A percentile compares a stretch with the other conserved stretches of the same genome.
phyloP scores from a whole-genome alignment of 2,797 vertebrate species.

The Clarias fuscus region DNA sequence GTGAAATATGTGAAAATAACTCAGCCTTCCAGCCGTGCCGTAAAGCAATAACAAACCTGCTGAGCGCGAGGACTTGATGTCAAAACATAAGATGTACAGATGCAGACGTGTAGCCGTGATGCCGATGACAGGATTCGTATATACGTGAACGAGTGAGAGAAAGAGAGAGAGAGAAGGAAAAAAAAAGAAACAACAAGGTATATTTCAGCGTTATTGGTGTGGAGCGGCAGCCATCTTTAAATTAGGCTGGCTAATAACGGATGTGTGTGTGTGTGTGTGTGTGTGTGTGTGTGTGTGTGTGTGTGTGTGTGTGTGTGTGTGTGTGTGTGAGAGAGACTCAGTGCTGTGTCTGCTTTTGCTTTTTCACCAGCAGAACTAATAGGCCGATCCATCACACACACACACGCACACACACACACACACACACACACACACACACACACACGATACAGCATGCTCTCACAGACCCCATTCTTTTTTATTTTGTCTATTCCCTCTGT shows the following conservation, averaged over 20 bases:
- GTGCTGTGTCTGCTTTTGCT: slow-evolving; percentile 18
- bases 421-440: not conserved
- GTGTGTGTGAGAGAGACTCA: not conserved
- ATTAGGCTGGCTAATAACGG: slow-evolving; percentile 8
- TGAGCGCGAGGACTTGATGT: slow-evolving; percentile 2
- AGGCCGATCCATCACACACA: slow-evolving; percentile 29
- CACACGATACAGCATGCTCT: not conserved
- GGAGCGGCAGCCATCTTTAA: slow-evolving; percentile 24
- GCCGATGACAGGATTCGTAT: not conserved
- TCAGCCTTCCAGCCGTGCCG: not conserved
- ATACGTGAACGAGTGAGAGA: no score
- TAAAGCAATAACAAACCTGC: not conserved
- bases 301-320: not conserved
- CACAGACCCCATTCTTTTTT: slow-evolving; percentile 19
- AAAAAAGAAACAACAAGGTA: not conserved
- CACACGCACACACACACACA: not conserved
- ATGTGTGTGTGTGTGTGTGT: slow-evolving; percentile 2
- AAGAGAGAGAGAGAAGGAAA: not conserved
- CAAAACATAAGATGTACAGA: slow-evolving; percentile 13
- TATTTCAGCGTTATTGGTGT: not conserved
- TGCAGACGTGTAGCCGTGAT: not conserved
- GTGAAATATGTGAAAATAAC: not conserved
- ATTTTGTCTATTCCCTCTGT: slow-evolving; percentile 20
- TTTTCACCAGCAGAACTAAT: slow-evolving; percentile 43
- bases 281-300: not conserved